Percentiles rank a stretch among this genome's conserved stretches.
Conservation (phyloP, 2,888 invertebrate species). For the Drosophila lutescens region DNA sequence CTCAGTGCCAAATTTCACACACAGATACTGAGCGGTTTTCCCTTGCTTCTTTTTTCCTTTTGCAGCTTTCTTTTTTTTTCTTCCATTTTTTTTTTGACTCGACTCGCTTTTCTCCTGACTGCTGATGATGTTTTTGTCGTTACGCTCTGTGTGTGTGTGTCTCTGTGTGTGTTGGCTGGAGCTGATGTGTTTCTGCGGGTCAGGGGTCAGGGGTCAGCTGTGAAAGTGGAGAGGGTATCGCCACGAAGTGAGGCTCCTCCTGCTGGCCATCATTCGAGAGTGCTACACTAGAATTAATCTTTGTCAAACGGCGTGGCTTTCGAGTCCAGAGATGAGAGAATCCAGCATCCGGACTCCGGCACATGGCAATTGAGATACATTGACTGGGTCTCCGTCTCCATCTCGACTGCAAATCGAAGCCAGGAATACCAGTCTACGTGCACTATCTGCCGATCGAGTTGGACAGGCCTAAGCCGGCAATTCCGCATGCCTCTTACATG, state of each 20-base stretch:
- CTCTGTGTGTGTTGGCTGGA: slow-evolving; percentile 15
- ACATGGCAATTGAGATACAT: slow-evolving; percentile 41
- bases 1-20: slow-evolving; percentile 52
- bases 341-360: background rate
- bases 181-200: slow-evolving; percentile 37
- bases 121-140: slow-evolving; percentile 46
- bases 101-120: slow-evolving; percentile 15
- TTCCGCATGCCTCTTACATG: slow-evolving; percentile 14
- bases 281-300: slow-evolving; percentile 45
- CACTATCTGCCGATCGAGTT: slow-evolving; percentile 39
- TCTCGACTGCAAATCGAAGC: slow-evolving; percentile 24
- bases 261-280: slow-evolving; percentile 33
- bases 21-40: slow-evolving; percentile 33
- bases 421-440: slow-evolving; percentile 17
- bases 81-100: slow-evolving; percentile 6
- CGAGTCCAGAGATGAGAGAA: slow-evolving; percentile 13
- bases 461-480: slow-evolving; percentile 36
- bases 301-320: slow-evolving; percentile 41
- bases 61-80: slow-evolving; percentile 5
- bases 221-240: slow-evolving; percentile 25
- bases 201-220: slow-evolving; percentile 34
- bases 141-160: slow-evolving; percentile 23
- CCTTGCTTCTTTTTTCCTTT: slow-evolving; percentile 11
- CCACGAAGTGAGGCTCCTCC: slow-evolving; percentile 1
- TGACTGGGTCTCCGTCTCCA: slow-evolving; percentile 13